phyloP scores from a whole-genome alignment of 1,140 invertebrate genomes.

The Nylanderia fulva region DNA sequence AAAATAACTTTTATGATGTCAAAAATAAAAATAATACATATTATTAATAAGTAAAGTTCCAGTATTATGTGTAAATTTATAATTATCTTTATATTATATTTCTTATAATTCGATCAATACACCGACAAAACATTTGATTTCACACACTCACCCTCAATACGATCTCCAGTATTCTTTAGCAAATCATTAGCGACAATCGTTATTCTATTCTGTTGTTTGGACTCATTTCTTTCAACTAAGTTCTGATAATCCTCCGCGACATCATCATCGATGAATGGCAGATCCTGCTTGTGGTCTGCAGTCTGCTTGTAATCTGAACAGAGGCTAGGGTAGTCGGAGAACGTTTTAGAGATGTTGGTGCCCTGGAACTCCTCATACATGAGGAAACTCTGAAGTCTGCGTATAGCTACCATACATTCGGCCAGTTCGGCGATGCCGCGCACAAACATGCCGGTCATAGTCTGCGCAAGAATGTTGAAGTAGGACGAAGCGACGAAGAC shows the following conservation, averaged over 20 bases:
- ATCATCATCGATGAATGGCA: conserved; percentile 81
- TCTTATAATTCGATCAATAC: no score
- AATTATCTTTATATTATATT: no score
- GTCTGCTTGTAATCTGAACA: conserved; percentile 65
- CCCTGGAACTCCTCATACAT: conserved; percentile 85
- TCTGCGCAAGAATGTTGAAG: conserved; percentile 88
- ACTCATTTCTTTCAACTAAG: conserved; percentile 25
- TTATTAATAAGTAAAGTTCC: no score
- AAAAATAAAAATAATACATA: no score
- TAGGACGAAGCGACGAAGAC: conserved; percentile 89
- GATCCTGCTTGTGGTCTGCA: conserved; percentile 59
- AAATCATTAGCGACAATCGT: conserved; percentile 73
- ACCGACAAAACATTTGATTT: background rate
- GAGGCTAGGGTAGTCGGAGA: conserved; percentile 37
- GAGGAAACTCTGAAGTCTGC: conserved; percentile 87
- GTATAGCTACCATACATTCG: conserved; percentile 88
- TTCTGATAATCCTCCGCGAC: conserved; percentile 36
- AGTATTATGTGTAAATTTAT: no score
- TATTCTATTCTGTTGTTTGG: conserved; percentile 67
- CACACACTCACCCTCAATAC: conserved; percentile 61
- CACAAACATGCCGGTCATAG: conserved; percentile 90
- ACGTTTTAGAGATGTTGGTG: conserved; percentile 25
- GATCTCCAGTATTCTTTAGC: conserved; percentile 64
- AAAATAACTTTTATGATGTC: no score
- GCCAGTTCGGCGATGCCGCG: conserved; percentile 89